Evolutionary conservation across 2,113 vertebrate species (phyloP).

Genomic region (Mormoops blainvillei): DNA sequence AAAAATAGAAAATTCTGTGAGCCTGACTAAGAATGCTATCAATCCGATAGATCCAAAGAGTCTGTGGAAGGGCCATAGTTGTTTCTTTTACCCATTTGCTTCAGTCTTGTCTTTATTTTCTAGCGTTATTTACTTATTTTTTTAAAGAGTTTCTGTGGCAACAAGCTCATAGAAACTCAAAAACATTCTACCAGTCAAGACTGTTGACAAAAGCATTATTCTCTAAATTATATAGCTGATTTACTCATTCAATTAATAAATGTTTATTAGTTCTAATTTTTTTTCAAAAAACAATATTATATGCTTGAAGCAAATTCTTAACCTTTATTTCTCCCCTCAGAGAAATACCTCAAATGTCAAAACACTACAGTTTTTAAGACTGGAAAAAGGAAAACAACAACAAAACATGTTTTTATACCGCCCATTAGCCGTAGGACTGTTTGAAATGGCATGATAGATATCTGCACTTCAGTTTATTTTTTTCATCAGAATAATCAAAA

Average conservation of each 20-base stretch:
- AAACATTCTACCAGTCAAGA: not conserved
- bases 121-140: not conserved
- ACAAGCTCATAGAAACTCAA: not conserved
- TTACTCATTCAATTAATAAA: not conserved
- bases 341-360: constrained; percentile 15
- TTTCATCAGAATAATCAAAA: not conserved
- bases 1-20: not conserved
- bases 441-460: not conserved
- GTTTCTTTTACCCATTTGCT: not conserved
- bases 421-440: not conserved
- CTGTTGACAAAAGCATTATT: not conserved
- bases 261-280: not conserved
- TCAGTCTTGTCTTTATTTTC: not conserved
- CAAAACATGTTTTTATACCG: not conserved
- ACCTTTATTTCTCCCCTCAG: not conserved
- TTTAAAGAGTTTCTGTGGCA: not conserved
- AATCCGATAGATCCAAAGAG: not conserved
- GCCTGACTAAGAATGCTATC: not conserved
- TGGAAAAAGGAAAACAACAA: not conserved
- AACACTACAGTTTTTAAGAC: not conserved
- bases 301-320: not conserved
- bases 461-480: not conserved
- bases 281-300: not conserved
- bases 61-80: not conserved
- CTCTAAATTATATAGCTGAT: not conserved